These are phyloP conservation scores for Hephaestus fuliginosus DNA, from an alignment of 2,797 vertebrate genomes.

Conservation along the genomic window DNA sequence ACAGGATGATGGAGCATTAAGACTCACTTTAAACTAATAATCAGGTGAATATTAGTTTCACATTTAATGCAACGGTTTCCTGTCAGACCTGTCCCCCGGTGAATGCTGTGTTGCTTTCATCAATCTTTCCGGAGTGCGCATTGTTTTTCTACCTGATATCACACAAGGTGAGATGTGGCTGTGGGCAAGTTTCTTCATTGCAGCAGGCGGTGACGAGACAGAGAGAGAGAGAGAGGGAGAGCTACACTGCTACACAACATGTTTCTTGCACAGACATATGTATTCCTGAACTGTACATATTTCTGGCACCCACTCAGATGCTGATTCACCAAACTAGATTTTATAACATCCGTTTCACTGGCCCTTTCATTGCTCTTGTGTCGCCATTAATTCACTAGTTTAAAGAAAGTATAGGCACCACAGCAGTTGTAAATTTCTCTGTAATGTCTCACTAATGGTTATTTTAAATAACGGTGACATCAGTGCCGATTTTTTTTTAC, in stretches of 20 bases:
- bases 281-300: slow-evolving; percentile 37
- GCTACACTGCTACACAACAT: slow-evolving; percentile 22
- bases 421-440: slow-evolving; percentile 42
- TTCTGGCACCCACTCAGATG: slow-evolving; percentile 49
- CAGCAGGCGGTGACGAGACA: slow-evolving; percentile 38
- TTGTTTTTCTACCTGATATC: slow-evolving; percentile 49
- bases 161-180: slow-evolving; percentile 56
- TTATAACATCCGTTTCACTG: slow-evolving; percentile 9
- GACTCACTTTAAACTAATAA: slow-evolving; percentile 14
- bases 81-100: slow-evolving; percentile 33
- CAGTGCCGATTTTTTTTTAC: slow-evolving; percentile 41
- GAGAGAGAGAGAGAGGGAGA: not conserved
- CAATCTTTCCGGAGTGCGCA: slow-evolving; percentile 21
- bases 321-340: slow-evolving; percentile 44
- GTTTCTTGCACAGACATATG: slow-evolving; percentile 43
- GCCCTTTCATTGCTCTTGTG: slow-evolving; percentile 22
- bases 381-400: slow-evolving; percentile 35
- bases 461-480: slow-evolving; percentile 39
- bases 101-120: slow-evolving; percentile 31
- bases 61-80: slow-evolving; percentile 22
- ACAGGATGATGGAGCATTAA: not conserved
- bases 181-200: slow-evolving; percentile 52
- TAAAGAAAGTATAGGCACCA: slow-evolving; percentile 25
- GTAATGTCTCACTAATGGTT: slow-evolving; percentile 34
- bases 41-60: slow-evolving; percentile 10